A percentile compares a stretch with the other conserved stretches of the same genome.
Evolutionary conservation across 2,888 invertebrate genomes (phyloP).

Genomic region (Ommatoiulus sabulosus): DNA sequence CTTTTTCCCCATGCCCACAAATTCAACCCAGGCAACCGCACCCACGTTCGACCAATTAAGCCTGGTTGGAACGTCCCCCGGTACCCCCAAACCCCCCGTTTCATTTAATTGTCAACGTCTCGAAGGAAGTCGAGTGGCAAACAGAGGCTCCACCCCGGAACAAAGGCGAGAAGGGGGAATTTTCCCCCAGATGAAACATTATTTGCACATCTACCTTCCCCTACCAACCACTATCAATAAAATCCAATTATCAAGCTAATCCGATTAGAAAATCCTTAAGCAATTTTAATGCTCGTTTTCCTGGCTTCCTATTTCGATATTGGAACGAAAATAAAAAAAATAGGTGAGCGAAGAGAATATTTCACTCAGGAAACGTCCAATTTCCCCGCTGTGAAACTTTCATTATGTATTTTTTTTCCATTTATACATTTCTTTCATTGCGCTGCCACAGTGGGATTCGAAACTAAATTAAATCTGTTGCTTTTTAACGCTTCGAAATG

Average conservation of each 20-base stretch:
- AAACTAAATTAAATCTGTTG: conserved; percentile 35
- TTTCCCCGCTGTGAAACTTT: conserved; percentile 18
- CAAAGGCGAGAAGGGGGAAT: conserved; percentile 41
- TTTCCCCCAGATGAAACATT: conserved; percentile 43
- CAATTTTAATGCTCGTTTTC: conserved; percentile 48
- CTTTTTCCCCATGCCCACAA: background rate
- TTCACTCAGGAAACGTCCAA: background rate
- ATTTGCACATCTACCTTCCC: conserved; percentile 46
- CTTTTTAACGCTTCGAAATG: background rate
- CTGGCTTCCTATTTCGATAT: conserved; percentile 45
- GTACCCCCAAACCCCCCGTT: background rate
- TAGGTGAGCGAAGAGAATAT: background rate
- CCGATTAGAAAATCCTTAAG: conserved; percentile 48
- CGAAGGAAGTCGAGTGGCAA: conserved; percentile 46
- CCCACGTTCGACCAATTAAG: conserved; percentile 44
- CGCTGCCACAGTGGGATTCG: background rate
- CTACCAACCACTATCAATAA: conserved; percentile 48
- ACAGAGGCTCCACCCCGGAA: conserved; percentile 45
- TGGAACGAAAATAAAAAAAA: conserved; percentile 39
- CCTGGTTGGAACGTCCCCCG: background rate
- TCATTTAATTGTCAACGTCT: conserved; percentile 47
- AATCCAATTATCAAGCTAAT: conserved; percentile 48
- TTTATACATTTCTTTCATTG: background rate
- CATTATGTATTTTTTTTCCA: conserved; percentile 35
- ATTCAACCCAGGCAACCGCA: conserved; percentile 44